phyloP scores from a whole-genome alignment of 2,888 invertebrate species.

The Hipparchia semele region DNA sequence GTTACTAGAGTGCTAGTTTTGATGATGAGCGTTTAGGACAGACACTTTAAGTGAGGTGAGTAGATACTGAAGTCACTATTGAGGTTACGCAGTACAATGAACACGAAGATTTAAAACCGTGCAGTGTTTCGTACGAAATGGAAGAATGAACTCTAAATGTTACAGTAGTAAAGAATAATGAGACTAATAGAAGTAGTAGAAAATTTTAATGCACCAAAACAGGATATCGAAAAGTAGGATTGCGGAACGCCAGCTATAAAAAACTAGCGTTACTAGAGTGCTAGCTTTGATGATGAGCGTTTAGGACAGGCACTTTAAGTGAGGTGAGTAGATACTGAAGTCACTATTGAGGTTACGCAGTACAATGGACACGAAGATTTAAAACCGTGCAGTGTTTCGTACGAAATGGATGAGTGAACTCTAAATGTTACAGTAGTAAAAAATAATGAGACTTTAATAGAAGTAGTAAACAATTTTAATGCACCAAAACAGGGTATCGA shows the following conservation, averaged over 20 bases:
- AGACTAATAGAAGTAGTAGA: too few species aligned
- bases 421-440: too few species aligned
- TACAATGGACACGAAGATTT: background rate
- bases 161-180: too few species aligned
- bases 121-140: background rate
- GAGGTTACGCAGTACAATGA: background rate
- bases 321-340: background rate
- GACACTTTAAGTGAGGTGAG: background rate
- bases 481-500: too few species aligned
- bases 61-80: background rate
- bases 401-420: too few species aligned
- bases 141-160: too few species aligned
- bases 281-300: constrained; percentile 38
- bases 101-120: background rate
- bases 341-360: background rate
- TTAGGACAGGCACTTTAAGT: constrained; percentile 5
- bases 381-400: background rate
- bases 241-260: constrained; percentile 75
- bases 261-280: constrained; percentile 71
- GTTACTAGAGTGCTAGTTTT: constrained; percentile 59
- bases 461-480: too few species aligned
- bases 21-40: constrained; percentile 19
- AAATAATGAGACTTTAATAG: too few species aligned
- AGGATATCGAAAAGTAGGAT: constrained; percentile 92
- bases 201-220: too few species aligned